These are phyloP conservation scores for Labroides dimidiatus DNA, from an alignment of 2,797 vertebrate species.

Conservation along the genomic window DNA sequence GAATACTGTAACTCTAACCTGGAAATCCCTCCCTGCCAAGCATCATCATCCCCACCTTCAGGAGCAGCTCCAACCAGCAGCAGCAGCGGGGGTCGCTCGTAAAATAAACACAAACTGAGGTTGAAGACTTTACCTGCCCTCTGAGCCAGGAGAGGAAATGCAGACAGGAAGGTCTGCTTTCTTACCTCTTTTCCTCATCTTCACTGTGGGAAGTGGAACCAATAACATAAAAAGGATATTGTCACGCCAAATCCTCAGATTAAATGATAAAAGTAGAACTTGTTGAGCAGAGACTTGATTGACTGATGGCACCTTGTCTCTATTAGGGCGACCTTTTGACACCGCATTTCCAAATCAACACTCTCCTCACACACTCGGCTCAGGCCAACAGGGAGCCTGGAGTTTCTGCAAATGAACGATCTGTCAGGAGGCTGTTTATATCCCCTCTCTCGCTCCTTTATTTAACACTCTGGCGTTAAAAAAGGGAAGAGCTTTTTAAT, in stretches of 20 bases:
- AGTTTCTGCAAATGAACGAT: slow-evolving; percentile 82
- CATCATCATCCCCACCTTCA: slow-evolving; percentile 54
- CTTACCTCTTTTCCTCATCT: slow-evolving; percentile 37
- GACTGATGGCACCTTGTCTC: slow-evolving; percentile 38
- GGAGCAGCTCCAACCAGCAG: slow-evolving; percentile 67
- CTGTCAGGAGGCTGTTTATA: slow-evolving; percentile 85
- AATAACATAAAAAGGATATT: slow-evolving; percentile 54
- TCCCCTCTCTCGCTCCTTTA: slow-evolving; percentile 80
- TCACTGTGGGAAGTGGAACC: slow-evolving; percentile 39
- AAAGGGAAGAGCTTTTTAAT: slow-evolving; percentile 84
- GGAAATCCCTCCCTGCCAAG: slow-evolving; percentile 36
- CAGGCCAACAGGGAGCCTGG: slow-evolving; percentile 74
- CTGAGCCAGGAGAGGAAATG: slow-evolving; percentile 54
- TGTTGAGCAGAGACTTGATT: slow-evolving; percentile 63
- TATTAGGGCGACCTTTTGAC: slow-evolving; percentile 69
- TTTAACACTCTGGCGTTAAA: slow-evolving; percentile 82
- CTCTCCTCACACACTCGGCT: slow-evolving; percentile 64
- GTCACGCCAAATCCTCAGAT: slow-evolving; percentile 45
- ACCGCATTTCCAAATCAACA: slow-evolving; percentile 73
- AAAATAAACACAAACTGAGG: slow-evolving; percentile 78
- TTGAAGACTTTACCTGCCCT: slow-evolving; percentile 80
- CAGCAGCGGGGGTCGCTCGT: slow-evolving; percentile 65
- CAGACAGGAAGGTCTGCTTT: slow-evolving; percentile 51
- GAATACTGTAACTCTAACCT: slow-evolving; percentile 67
- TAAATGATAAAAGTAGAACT: slow-evolving; percentile 64